A percentile compares a stretch with the other conserved stretches of the same genome.
Conservation (phyloP, 1,140 invertebrate genomes). For the Aplysia californica region DNA sequence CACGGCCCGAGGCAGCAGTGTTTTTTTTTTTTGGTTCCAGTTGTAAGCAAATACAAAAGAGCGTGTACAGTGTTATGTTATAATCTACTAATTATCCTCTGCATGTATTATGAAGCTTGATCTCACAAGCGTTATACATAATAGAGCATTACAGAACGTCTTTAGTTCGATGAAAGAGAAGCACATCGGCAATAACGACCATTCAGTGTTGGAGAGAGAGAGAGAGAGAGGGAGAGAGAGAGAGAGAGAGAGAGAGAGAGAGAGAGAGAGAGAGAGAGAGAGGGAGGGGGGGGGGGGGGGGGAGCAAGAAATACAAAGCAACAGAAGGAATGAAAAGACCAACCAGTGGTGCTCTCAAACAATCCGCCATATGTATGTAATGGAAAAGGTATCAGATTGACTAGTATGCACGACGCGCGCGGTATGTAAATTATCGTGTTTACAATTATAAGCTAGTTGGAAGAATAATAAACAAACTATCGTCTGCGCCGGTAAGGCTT, state of each 20-base stretch:
- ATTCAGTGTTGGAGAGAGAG: background rate
- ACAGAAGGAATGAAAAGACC: background rate
- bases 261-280: conserved; percentile 12
- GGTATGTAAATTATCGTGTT: background rate
- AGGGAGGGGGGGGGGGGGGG: conserved; percentile 2
- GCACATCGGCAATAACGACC: background rate
- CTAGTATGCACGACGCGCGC: background rate
- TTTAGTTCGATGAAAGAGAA: background rate
- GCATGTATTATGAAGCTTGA: background rate
- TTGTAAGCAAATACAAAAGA: too few relatives aligned
- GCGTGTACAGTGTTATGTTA: background rate
- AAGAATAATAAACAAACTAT: background rate
- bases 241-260: conserved; percentile 4
- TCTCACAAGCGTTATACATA: background rate
- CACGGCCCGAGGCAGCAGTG: too few relatives aligned
- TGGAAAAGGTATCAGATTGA: background rate
- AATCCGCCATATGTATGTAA: background rate
- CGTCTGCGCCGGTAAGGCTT: too few relatives aligned
- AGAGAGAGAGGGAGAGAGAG: conserved; percentile 11
- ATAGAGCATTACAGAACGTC: background rate
- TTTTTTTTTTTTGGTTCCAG: background rate
- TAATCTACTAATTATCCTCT: background rate
- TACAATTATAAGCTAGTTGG: background rate
- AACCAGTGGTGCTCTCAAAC: background rate
- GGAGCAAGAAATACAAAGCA: background rate